Conservation (phyloP, 1,140 invertebrate species). For the Drosophila lacteicornis region DNA sequence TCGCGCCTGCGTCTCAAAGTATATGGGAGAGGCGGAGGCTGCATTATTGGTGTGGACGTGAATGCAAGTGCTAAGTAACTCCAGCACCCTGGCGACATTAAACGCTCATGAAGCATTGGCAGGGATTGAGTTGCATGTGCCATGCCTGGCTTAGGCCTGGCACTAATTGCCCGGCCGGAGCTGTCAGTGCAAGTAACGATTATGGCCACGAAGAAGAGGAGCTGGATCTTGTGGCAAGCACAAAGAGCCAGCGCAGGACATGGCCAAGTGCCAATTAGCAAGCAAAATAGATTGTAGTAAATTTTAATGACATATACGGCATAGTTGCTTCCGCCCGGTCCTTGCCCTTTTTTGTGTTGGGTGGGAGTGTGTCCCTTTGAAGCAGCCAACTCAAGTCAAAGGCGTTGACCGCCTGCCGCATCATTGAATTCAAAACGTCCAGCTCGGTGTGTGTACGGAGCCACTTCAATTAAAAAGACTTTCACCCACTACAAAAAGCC, state of each 20-base stretch:
- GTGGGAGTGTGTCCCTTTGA: slow-evolving; percentile 21
- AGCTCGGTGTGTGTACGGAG: slow-evolving; percentile 42
- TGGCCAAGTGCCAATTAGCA: slow-evolving; percentile 81
- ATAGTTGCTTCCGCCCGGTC: slow-evolving; percentile 46
- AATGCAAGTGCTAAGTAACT: slow-evolving; percentile 26
- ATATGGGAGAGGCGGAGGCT: neutral
- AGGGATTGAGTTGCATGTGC: slow-evolving; percentile 24
- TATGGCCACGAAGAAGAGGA: slow-evolving; percentile 55
- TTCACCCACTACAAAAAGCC: slow-evolving; percentile 69
- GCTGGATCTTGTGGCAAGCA: slow-evolving; percentile 33
- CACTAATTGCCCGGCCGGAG: slow-evolving; percentile 59
- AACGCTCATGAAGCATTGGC: slow-evolving; percentile 54
- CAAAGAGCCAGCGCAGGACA: slow-evolving; percentile 40
- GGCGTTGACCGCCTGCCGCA: slow-evolving; percentile 77
- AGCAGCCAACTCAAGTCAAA: slow-evolving; percentile 62
- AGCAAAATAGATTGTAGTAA: slow-evolving; percentile 82
- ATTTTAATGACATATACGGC: slow-evolving; percentile 79
- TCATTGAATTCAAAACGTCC: slow-evolving; percentile 75
- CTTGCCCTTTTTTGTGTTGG: slow-evolving; percentile 36
- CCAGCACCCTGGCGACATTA: slow-evolving; percentile 57
- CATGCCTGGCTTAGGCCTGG: slow-evolving; percentile 18
- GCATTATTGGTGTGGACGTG: slow-evolving; percentile 1
- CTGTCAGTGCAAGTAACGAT: slow-evolving; percentile 69
- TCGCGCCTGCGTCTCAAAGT: neutral
- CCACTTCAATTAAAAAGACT: slow-evolving; percentile 84